Evolutionary conservation across 2,113 vertebrate genomes (phyloP).

Genomic region (Callorhinus ursinus): DNA sequence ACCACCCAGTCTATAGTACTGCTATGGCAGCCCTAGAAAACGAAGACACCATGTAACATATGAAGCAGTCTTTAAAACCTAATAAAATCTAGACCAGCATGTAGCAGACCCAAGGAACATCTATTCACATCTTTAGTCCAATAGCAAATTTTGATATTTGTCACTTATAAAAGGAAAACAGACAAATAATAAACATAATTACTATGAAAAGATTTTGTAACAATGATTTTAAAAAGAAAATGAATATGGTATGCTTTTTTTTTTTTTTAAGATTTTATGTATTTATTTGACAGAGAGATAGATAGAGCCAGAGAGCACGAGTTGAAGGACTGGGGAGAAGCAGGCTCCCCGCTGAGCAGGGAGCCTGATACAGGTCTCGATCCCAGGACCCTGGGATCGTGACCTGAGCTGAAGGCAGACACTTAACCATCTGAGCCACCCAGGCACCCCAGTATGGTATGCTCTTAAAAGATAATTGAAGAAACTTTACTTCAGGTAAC

Average conservation of each 20-base stretch:
- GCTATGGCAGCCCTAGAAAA: background rate
- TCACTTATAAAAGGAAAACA: background rate
- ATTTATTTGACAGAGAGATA: too few species aligned
- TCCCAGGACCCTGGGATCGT: too few species aligned
- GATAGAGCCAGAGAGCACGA: too few species aligned
- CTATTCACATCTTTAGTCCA: background rate
- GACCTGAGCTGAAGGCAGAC: too few species aligned
- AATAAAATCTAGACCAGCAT: background rate
- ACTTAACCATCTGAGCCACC: too few species aligned
- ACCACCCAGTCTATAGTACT: background rate
- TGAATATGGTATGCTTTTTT: background rate
- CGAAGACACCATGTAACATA: fast-evolving
- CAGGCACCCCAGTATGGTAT: background rate
- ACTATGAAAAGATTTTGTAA: background rate
- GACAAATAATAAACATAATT: background rate
- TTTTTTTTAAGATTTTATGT: too few species aligned
- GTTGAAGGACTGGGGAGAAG: too few species aligned
- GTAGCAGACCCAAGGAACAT: background rate
- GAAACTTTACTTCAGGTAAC: background rate
- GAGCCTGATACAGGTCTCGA: too few species aligned
- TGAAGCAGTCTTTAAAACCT: background rate
- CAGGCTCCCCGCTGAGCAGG: too few species aligned
- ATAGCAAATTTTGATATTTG: background rate
- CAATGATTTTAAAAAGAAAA: background rate
- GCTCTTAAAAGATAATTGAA: background rate